A percentile compares a stretch with the other conserved stretches of the same genome.
Evolutionary conservation across 2,888 invertebrate genomes (phyloP).

Genomic region (Blera fallax): DNA sequence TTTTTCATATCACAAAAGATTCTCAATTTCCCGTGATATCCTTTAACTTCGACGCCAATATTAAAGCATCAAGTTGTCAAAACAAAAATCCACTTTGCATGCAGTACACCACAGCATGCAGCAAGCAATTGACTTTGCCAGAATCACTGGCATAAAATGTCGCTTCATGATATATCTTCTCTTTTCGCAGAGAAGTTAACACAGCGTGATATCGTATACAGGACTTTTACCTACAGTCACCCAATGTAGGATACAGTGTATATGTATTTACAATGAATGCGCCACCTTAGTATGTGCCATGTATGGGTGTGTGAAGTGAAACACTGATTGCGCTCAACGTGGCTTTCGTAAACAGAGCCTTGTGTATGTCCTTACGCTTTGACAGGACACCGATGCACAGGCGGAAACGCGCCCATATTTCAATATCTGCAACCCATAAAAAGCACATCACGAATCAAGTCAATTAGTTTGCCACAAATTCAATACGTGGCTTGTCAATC

Average conservation of each 20-base stretch:
- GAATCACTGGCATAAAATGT: slow-evolving; percentile 29
- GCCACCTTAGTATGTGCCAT: background rate
- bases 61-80: slow-evolving; percentile 50
- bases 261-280: background rate
- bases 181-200: background rate
- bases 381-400: background rate
- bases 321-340: slow-evolving; percentile 12
- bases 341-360: background rate
- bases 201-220: slow-evolving; percentile 11
- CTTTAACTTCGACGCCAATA: slow-evolving; percentile 47
- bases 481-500: slow-evolving; percentile 64
- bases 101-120: slow-evolving; percentile 8
- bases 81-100: slow-evolving; percentile 51
- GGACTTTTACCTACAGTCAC: background rate
- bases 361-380: background rate
- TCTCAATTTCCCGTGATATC: slow-evolving; percentile 50
- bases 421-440: slow-evolving; percentile 23
- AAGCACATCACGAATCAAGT: slow-evolving; percentile 74
- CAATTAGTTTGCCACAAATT: slow-evolving; percentile 77
- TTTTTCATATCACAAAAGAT: slow-evolving; percentile 32
- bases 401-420: slow-evolving; percentile 1
- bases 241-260: background rate
- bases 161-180: slow-evolving; percentile 18
- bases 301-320: background rate
- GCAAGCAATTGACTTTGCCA: slow-evolving; percentile 33